Percentiles rank a stretch among this genome's conserved stretches.
Evolutionary conservation across 2,888 invertebrate genomes (phyloP).

Genomic region (Drosophila suboccidentalis): DNA sequence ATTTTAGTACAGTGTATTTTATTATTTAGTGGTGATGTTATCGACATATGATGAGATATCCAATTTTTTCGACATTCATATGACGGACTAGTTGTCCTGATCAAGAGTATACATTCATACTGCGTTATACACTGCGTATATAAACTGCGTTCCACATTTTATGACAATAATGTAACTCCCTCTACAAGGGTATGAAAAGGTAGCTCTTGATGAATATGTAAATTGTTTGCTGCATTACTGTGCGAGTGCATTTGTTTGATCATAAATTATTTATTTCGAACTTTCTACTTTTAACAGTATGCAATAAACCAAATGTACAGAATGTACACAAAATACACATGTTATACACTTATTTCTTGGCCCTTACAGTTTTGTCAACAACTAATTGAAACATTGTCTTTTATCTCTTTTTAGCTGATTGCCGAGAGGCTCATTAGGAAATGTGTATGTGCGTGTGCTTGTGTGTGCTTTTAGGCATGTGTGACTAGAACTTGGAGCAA

Average conservation of each 20-base stretch:
- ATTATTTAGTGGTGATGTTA: too few species aligned
- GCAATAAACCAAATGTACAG: slow-evolving; percentile 56
- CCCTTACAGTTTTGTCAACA: slow-evolving; percentile 57
- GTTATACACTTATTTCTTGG: slow-evolving; percentile 31
- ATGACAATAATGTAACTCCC: too few species aligned
- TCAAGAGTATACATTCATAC: too few species aligned
- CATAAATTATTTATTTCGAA: slow-evolving; percentile 62
- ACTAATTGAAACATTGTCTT: slow-evolving; percentile 68
- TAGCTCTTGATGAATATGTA: slow-evolving; percentile 27
- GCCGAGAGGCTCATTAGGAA: slow-evolving; percentile 39
- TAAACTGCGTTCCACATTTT: too few species aligned
- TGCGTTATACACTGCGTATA: too few species aligned
- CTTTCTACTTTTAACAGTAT: slow-evolving; percentile 51
- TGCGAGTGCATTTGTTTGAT: slow-evolving; percentile 31
- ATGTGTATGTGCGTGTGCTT: slow-evolving; percentile 5
- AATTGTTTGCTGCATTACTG: slow-evolving; percentile 29
- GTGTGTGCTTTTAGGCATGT: slow-evolving; percentile 20
- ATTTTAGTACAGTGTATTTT: too few species aligned
- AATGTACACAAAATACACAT: slow-evolving; percentile 1
- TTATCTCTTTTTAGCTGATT: slow-evolving; percentile 49
- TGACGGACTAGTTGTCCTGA: too few species aligned
- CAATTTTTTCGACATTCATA: too few species aligned
- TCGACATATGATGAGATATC: too few species aligned
- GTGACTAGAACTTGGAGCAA: slow-evolving; percentile 61
- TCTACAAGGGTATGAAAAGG: too few species aligned